Percentiles rank a stretch among this genome's conserved stretches.
These are phyloP conservation scores for Formica exsecta DNA, from an alignment of 1,140 invertebrate species.

Conservation along the genomic window DNA sequence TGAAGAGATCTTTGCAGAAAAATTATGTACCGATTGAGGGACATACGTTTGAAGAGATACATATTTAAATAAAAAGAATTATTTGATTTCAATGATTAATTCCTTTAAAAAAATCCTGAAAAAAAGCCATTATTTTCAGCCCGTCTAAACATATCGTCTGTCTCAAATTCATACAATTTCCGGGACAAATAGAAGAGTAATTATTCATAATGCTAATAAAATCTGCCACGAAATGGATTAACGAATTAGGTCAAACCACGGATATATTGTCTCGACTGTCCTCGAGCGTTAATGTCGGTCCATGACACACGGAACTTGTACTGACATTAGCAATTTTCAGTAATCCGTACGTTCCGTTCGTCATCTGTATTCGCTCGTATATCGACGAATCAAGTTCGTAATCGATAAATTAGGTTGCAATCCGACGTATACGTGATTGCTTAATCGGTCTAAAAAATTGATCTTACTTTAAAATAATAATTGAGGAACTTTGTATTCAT, in stretches of 20 bases:
- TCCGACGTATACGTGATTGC: neutral
- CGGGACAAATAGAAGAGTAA: neutral
- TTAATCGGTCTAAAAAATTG: conserved; percentile 14
- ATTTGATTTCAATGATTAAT: too few species aligned
- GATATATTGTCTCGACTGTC: neutral
- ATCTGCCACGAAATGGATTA: neutral
- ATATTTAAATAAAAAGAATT: too few species aligned
- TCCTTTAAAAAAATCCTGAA: neutral
- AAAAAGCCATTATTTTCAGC: neutral
- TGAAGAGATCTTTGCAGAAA: neutral
- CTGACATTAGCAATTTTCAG: conserved; percentile 38
- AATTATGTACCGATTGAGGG: too few species aligned
- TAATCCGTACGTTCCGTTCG: conserved; percentile 23
- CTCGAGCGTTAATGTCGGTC: conserved; percentile 21
- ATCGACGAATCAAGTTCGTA: neutral
- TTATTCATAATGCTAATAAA: conserved; percentile 19
- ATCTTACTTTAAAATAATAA: conserved; percentile 24
- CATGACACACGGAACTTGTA: neutral
- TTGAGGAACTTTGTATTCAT: conserved; percentile 12
- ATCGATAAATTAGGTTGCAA: too few species aligned
- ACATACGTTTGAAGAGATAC: too few species aligned
- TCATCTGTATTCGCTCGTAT: neutral
- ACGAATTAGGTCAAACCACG: conserved; percentile 20
- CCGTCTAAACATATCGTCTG: neutral
- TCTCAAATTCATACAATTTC: neutral